Conservation (phyloP, 2,797 vertebrate species). For the Eulemur rubriventer region DNA sequence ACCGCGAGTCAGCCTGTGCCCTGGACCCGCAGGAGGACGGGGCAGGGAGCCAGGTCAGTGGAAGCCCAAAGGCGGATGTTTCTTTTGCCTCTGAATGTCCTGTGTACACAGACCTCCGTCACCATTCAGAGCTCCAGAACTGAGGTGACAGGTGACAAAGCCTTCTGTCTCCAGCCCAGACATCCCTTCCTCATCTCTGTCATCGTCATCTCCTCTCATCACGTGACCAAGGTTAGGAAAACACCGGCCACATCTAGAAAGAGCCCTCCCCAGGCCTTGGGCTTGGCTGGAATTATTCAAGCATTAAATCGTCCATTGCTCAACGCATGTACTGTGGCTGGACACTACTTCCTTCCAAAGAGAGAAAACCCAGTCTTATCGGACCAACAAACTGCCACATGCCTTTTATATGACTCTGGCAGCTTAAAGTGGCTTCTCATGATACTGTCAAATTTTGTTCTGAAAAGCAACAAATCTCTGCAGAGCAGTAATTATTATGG, state of each 20-base stretch:
- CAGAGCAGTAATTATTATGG: background rate
- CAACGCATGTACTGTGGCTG: background rate
- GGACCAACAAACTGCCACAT: background rate
- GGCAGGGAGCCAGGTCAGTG: constrained; percentile 60
- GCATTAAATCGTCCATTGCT: background rate
- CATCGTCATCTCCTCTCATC: background rate
- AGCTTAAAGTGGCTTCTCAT: background rate
- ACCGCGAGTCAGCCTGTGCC: background rate
- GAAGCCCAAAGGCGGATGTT: constrained; percentile 79
- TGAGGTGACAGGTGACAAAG: constrained; percentile 67
- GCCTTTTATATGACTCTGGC: background rate
- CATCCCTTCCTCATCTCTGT: background rate
- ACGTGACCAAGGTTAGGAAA: background rate
- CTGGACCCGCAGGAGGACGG: constrained; percentile 58
- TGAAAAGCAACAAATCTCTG: background rate
- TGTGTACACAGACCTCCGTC: constrained; percentile 76
- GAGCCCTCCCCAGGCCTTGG: background rate
- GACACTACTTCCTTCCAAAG: background rate
- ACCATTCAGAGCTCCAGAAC: constrained; percentile 76
- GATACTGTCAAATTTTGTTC: too few relatives aligned
- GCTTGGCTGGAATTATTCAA: background rate
- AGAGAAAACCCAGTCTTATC: background rate
- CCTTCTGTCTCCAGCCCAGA: constrained; percentile 52
- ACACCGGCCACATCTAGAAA: background rate
- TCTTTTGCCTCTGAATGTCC: constrained; percentile 70